phyloP scores from a whole-genome alignment of 2,113 vertebrate genomes.

The Taxidea taxus region DNA sequence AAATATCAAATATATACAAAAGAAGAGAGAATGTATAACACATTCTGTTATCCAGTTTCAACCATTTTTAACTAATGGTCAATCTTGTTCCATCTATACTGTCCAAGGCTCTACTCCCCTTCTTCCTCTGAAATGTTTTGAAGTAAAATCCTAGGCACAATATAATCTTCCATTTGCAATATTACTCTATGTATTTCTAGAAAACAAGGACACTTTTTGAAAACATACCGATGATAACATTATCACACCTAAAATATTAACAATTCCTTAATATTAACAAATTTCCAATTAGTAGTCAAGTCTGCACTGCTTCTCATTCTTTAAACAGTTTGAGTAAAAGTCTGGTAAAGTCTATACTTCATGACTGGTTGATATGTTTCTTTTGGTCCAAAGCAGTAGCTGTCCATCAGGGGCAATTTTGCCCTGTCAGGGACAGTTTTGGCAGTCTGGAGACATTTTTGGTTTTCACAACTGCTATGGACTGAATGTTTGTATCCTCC shows the following conservation, averaged over 20 bases:
- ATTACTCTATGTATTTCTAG: neutral
- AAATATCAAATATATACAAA: neutral
- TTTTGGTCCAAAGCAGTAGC: neutral
- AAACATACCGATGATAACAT: neutral
- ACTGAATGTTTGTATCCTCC: neutral
- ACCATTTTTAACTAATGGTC: neutral
- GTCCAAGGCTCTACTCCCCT: neutral
- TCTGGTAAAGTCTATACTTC: neutral
- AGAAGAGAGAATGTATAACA: neutral
- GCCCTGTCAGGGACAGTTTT: neutral
- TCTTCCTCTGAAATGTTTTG: neutral
- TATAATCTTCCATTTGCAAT: neutral
- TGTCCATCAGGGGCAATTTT: neutral
- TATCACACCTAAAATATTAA: neutral
- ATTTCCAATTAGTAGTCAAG: neutral
- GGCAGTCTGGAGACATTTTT: neutral
- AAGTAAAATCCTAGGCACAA: neutral
- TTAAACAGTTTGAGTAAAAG: neutral
- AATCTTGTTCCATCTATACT: neutral
- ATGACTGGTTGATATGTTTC: neutral
- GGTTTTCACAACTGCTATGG: neutral
- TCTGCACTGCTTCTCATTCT: neutral
- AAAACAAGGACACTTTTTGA: neutral
- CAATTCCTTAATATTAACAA: neutral
- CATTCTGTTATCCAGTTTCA: neutral